A percentile compares a stretch with the other conserved stretches of the same genome.
phyloP scores from a whole-genome alignment of 2,888 invertebrate genomes.

The Notodonta dromedarius region DNA sequence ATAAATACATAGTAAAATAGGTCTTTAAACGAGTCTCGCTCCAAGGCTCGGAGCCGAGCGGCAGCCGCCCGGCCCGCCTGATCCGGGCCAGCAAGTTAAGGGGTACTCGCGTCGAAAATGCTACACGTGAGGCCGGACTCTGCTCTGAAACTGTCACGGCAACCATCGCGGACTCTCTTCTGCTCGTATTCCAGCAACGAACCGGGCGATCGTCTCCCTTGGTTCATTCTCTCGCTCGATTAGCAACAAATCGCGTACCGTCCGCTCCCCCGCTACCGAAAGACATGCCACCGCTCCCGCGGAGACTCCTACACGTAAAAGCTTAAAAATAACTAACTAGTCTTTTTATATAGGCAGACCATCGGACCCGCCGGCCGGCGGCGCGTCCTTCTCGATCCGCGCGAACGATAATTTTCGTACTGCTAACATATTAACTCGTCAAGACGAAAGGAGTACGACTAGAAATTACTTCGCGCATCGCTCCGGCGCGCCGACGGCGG shows the following conservation, averaged over 20 bases:
- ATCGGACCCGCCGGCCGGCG: conserved; percentile 56
- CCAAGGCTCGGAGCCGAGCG: conserved; percentile 53
- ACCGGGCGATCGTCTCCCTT: conserved; percentile 26
- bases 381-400: conserved; percentile 51
- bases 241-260: conserved; percentile 31
- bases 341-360: conserved; percentile 76
- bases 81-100: conserved; percentile 26
- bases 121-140: background rate
- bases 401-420: conserved; percentile 77
- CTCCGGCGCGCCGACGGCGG: conserved; percentile 27
- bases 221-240: conserved; percentile 25
- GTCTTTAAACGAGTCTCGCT: conserved; percentile 44
- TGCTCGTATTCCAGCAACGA: conserved; percentile 6
- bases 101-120: conserved; percentile 25
- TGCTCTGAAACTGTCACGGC: conserved; percentile 1
- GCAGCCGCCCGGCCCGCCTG: conserved; percentile 14
- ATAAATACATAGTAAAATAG: conserved; percentile 80
- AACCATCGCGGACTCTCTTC: conserved; percentile 23
- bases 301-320: conserved; percentile 70
- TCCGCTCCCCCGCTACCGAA: conserved; percentile 48
- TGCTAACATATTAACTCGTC: conserved; percentile 77
- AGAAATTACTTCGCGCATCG: conserved; percentile 66
- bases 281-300: conserved; percentile 69
- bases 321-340: conserved; percentile 80
- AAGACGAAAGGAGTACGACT: conserved; percentile 82